Percentiles rank a stretch among this genome's conserved stretches.
Conservation (phyloP, 2,113 vertebrate genomes). For the Podarcis raffonei region DNA sequence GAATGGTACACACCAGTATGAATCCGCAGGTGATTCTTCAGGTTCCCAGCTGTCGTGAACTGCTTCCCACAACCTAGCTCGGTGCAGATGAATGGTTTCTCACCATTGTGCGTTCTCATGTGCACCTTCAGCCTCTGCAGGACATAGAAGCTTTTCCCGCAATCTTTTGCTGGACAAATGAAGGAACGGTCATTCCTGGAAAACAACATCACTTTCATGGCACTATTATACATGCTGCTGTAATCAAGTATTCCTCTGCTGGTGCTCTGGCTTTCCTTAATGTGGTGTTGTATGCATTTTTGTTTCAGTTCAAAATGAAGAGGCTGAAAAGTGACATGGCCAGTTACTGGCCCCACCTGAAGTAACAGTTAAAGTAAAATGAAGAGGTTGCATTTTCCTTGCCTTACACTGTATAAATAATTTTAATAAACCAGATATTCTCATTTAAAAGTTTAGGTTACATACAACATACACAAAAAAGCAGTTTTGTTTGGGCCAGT, state of each 20-base stretch:
- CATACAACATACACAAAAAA: neutral
- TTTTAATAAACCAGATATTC: neutral
- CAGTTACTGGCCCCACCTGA: neutral
- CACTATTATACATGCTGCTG: neutral
- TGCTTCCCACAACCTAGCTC: slow-evolving; percentile 94
- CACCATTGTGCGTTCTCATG: slow-evolving; percentile 98
- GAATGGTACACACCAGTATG: slow-evolving; percentile 86
- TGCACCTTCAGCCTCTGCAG: slow-evolving; percentile 97
- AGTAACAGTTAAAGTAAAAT: neutral
- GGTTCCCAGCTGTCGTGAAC: slow-evolving; percentile 96
- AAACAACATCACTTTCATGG: slow-evolving; percentile 42
- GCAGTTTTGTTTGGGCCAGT: neutral
- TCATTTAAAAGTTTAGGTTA: neutral
- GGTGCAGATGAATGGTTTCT: slow-evolving; percentile 94
- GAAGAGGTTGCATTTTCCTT: neutral
- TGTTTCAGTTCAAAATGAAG: neutral
- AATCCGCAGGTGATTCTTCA: slow-evolving; percentile 95
- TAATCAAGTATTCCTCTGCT: neutral
- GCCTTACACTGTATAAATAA: neutral
- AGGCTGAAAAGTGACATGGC: neutral
- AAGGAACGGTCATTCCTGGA: slow-evolving; percentile 94
- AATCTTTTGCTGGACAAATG: slow-evolving; percentile 92
- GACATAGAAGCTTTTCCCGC: slow-evolving; percentile 98
- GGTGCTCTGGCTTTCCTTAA: neutral
- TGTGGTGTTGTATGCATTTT: neutral